Base-by-base conservation (phyloP, 2,888 invertebrate species). In the Erebia palarica region DNA sequence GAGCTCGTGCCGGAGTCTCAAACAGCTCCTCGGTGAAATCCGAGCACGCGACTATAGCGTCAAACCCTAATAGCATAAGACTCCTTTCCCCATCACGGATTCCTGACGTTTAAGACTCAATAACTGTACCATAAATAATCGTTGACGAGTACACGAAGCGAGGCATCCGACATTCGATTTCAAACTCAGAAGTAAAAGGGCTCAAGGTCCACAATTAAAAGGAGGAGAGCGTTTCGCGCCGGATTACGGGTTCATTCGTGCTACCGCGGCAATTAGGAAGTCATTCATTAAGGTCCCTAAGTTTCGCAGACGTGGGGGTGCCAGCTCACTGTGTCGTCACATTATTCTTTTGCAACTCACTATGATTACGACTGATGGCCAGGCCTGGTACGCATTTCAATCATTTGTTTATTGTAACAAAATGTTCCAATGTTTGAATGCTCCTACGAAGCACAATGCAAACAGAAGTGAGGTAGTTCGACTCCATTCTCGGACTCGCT, bases 251-350 rank as follows among this genome's bases (percentile, higher is more conserved):
- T 86, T 89, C 87, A 88, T 91, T 90, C 88, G 90, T 90, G 88
- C 86, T 86, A 86, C 86, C 82, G 90, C 91, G 90, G 91, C 92
- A 92, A 93, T 93, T 93, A 93, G 93, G 93, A 92, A 93, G 93
- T 93, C 88, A 87, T 92, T 93, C 93, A 93, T 93, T 92, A 92
- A 87, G 91, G 88, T 90, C 92, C 93, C 92, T 92, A 92, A 92
- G 92, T 92, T 93, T 91, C 84, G 91, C 92, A 93, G 92, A 92
- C 92, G 90, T 86, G 88, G 91, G 93, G 93, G 92, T 93, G 91
- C 91, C 89, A 84, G 81, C 82, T 84, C 82, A 79, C 80, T 80
- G 85, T 89, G 87, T 89, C 89, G 89, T 90, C 89, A 88, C 81
- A 82, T 80, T 84, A 86, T 86, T 88, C 87, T 86, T 81, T 82